Evolutionary conservation across 2,113 vertebrate species (phyloP).

Genomic region (Melanerpes aurifrons): DNA sequence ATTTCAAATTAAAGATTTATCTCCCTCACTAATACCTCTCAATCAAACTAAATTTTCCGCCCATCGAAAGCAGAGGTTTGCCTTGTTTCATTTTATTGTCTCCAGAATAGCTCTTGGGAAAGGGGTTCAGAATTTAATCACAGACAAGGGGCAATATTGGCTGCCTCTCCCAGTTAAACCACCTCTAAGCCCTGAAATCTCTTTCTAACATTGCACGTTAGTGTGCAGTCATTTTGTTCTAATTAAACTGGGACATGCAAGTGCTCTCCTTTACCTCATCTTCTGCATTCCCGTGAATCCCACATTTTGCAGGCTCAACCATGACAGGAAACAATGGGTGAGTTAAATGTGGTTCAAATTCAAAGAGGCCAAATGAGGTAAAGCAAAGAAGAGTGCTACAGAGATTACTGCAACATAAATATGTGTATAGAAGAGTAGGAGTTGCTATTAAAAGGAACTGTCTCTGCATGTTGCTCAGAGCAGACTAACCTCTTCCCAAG

Average conservation of each 20-base stretch:
- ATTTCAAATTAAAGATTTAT: not conserved
- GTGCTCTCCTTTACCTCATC: not conserved
- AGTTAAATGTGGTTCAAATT: not conserved
- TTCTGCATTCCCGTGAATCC: not conserved
- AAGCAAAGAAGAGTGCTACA: not conserved
- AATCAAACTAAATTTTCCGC: not conserved
- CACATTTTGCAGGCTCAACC: not conserved
- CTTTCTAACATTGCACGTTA: not conserved
- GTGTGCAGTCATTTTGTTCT: not conserved
- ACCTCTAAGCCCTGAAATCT: fast-evolving
- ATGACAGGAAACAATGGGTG: not conserved
- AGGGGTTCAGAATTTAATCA: not conserved
- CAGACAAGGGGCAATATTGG: not conserved
- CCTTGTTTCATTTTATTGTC: not conserved
- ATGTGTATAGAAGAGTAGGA: fast-evolving
- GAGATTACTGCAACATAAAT: not conserved
- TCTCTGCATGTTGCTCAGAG: fast-evolving
- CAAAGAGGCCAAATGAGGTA: not conserved
- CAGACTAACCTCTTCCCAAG: not conserved
- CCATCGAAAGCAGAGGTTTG: not conserved
- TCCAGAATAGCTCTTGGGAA: not conserved
- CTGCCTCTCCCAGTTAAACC: not conserved
- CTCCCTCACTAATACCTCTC: not conserved
- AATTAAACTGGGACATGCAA: not conserved
- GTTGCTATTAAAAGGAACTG: not conserved